Evolutionary conservation across 2,888 invertebrate species (phyloP).

Genomic region (Apamea crenata): DNA sequence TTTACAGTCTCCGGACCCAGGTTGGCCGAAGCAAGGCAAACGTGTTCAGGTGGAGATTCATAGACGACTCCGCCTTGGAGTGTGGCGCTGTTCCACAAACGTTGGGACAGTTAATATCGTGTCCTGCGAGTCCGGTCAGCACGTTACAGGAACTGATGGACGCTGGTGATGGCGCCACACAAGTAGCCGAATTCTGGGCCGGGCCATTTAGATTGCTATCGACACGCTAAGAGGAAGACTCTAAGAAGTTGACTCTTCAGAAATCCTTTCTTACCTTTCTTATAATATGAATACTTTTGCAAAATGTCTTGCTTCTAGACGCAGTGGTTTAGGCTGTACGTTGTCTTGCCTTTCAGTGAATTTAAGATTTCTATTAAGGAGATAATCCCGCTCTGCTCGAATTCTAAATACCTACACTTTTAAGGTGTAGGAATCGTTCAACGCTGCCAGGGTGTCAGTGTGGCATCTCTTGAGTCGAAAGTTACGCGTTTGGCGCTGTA

Average conservation of each 20-base stretch:
- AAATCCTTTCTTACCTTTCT: not conserved
- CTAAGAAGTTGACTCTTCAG: not conserved
- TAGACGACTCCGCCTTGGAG: too few relatives aligned
- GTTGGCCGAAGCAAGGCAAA: too few relatives aligned
- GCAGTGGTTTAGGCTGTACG: not conserved
- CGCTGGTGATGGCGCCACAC: too few relatives aligned
- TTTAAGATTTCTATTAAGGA: not conserved
- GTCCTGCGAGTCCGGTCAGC: too few relatives aligned
- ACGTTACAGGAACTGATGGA: too few relatives aligned
- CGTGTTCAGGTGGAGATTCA: too few relatives aligned
- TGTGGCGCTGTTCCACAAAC: too few relatives aligned
- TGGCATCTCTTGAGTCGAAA: not conserved
- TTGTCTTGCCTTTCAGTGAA: not conserved
- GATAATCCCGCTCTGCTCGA: not conserved
- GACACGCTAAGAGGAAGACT: not conserved
- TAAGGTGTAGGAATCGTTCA: not conserved
- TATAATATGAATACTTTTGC: not conserved
- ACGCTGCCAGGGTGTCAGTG: not conserved
- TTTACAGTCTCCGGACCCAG: too few relatives aligned
- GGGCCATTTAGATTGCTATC: too few relatives aligned
- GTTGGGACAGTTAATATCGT: too few relatives aligned
- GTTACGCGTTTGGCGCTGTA: not conserved
- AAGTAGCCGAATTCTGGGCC: too few relatives aligned
- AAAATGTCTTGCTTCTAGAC: not conserved
- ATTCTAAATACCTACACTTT: not conserved